These are phyloP conservation scores for Matsumyia berberina DNA, from an alignment of 2,888 invertebrate genomes.

Conservation along the genomic window DNA sequence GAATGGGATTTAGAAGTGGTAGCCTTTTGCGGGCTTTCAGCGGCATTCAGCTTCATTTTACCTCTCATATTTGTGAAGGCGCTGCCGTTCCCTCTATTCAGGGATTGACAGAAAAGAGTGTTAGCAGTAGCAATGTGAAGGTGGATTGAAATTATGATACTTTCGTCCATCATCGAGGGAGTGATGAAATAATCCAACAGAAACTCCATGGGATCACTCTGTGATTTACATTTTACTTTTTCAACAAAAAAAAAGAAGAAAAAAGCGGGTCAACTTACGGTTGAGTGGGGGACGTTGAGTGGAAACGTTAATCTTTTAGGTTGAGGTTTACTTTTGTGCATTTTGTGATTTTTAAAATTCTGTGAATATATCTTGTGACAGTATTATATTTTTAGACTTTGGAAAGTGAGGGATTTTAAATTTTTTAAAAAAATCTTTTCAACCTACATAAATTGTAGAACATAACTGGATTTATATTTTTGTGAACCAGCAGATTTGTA, in stretches of 20 bases:
- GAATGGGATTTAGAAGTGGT: constrained; percentile 33
- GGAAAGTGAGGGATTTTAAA: too few species aligned
- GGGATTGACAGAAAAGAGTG: constrained; percentile 1
- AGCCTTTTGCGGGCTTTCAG: constrained; percentile 39
- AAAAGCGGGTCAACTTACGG: constrained; percentile 18
- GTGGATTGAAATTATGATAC: constrained; percentile 56
- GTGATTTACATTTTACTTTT: constrained; percentile 23
- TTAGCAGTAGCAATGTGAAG: constrained; percentile 23
- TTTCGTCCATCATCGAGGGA: constrained; percentile 36
- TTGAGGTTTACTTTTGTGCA: constrained; percentile 8
- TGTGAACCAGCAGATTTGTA: too few species aligned
- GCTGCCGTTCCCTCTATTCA: constrained; percentile 26
- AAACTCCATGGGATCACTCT: constrained; percentile 16
- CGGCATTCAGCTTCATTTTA: constrained; percentile 26
- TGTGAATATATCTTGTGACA: too few species aligned
- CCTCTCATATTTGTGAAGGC: constrained; percentile 41
- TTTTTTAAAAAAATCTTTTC: too few species aligned
- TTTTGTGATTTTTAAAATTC: not conserved
- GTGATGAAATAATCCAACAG: constrained; percentile 55
- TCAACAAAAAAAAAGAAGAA: not conserved
- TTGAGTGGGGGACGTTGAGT: constrained; percentile 6
- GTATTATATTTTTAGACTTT: too few species aligned
- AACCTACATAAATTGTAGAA: too few species aligned
- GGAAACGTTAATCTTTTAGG: constrained; percentile 2
- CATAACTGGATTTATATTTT: too few species aligned